Conservation (phyloP, 1,140 invertebrate genomes). For the Zaprionus davidi region DNA sequence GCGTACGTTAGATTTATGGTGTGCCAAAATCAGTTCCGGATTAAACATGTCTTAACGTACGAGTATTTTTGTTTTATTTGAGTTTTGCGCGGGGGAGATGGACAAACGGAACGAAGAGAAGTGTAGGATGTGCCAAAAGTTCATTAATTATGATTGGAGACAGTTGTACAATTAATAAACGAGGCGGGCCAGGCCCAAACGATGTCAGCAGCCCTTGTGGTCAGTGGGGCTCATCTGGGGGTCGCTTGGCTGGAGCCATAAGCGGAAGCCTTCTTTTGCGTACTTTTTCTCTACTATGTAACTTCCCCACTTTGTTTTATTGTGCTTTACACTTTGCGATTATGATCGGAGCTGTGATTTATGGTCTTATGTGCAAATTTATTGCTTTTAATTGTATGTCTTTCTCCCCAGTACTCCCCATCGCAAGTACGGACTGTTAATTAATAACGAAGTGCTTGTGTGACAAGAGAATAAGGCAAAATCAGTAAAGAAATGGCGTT, state of each 20-base stretch:
- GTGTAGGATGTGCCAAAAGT: conserved; percentile 68
- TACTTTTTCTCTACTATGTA: conserved; percentile 47
- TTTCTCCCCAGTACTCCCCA: background rate
- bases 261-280: conserved; percentile 45
- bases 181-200: conserved; percentile 33
- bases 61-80: conserved; percentile 56
- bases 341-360: conserved; percentile 79
- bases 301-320: conserved; percentile 16
- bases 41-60: conserved; percentile 32
- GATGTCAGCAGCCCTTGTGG: conserved; percentile 40
- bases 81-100: conserved; percentile 27
- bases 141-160: conserved; percentile 82
- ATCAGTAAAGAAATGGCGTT: no score
- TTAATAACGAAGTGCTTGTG: conserved; percentile 27
- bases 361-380: conserved; percentile 70
- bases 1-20: conserved; percentile 73
- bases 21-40: conserved; percentile 75
- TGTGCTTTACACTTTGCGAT: conserved; percentile 53
- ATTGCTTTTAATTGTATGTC: conserved; percentile 73
- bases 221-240: conserved; percentile 25
- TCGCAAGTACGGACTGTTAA: conserved; percentile 29
- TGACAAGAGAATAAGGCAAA: conserved; percentile 1
- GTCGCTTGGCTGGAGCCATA: conserved; percentile 11
- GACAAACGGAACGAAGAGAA: background rate
- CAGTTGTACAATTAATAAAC: conserved; percentile 81